These are phyloP conservation scores for Crypturellus tataupa DNA, from an alignment of 2,797 vertebrate species.

Conservation along the genomic window DNA sequence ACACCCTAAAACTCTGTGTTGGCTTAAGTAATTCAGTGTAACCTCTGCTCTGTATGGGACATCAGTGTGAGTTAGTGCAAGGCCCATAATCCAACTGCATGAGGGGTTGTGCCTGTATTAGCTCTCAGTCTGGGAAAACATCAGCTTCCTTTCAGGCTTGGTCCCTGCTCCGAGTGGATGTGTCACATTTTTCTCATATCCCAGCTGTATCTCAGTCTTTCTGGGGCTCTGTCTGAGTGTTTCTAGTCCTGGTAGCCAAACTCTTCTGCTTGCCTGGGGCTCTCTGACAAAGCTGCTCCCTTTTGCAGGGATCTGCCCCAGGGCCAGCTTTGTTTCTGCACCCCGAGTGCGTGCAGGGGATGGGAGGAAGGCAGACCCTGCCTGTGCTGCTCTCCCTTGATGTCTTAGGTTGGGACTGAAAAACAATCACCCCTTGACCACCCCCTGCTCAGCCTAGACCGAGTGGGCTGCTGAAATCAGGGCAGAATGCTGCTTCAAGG, in stretches of 20 bases:
- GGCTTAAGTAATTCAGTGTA: background rate
- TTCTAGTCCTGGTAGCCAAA: constrained; percentile 70
- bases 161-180: constrained; percentile 64
- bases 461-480: background rate
- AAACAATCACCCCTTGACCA: accelerated
- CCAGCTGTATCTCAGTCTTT: background rate
- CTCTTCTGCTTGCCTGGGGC: constrained; percentile 49
- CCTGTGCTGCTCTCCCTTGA: background rate
- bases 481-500: background rate
- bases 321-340: background rate
- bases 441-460: background rate
- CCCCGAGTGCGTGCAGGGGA: background rate
- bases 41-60: background rate
- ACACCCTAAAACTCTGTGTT: background rate
- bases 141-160: constrained; percentile 49
- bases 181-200: constrained; percentile 70
- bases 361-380: background rate
- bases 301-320: background rate
- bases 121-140: constrained; percentile 51
- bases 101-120: constrained; percentile 9
- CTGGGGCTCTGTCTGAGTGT: constrained; percentile 51
- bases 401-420: accelerated
- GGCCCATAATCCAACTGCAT: background rate
- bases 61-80: background rate
- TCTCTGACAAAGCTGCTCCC: constrained; percentile 25